Base-by-base conservation (phyloP, 92 coral and sea anemone species). In the Meandrina meandrites region DNA sequence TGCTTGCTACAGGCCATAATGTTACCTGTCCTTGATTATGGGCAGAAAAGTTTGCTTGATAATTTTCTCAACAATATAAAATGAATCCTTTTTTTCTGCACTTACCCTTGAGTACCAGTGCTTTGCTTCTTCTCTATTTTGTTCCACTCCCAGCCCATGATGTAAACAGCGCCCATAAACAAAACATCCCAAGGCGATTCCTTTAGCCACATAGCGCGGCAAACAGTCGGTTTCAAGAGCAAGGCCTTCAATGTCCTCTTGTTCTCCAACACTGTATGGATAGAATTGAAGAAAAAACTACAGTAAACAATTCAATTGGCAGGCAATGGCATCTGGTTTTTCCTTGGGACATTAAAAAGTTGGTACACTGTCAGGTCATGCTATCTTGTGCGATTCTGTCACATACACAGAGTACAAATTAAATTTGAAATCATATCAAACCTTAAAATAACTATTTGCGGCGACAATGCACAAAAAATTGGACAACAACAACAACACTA, bases 141-240 rank as follows among this genome's bases (percentile, higher is more conserved):
- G 86, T 12, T 90, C 93, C 19, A 95, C 96, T 47, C 99, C 99
- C 58, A 86, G 86, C 5, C 99, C 99, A 71, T 95, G 96, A 75
- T 93, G 94, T 62, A 97, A 84, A 84, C 99, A 97, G 32, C 94
- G 89, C 5, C 94, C 99, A 84, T 93, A 97, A 31, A 97, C 95
- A 91, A 97, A 97, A 54, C 94, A 91, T 15, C 98, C 99, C 31
- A 97, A 87, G 8, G 99, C 98, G 22, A 97, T 87, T 7, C 98
- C 99, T 80, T 95, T 97, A 70, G 97, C 99, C 36, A 97, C 97
- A 75, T 97, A 97, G 67, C 82, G 93, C 51, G 94, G 86, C 37
- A 97, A 81, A 70, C 99, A 97, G 77, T 90, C 97, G 28, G 99
- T 97, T 81, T 93, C 98, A 80, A 81, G 89, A 37, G 99, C 98